Evolutionary conservation across 35 echinoderm and acorn worm species (phyloP).

Genomic region (Strongylocentrotus purpuratus): DNA sequence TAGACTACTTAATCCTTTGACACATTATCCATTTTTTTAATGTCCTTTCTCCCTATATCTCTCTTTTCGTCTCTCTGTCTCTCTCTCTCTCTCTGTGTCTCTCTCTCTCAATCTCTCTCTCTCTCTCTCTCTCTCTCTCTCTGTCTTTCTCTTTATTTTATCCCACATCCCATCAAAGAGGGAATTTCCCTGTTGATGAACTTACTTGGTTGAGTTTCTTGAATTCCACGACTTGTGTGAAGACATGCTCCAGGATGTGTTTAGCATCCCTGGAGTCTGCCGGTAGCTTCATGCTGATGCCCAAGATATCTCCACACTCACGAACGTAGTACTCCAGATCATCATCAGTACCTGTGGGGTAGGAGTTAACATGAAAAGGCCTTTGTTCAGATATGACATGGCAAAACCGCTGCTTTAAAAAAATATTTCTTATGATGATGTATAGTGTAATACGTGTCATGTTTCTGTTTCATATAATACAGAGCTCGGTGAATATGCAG

Average conservation of each 20-base stretch:
- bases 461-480: no score
- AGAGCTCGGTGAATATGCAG: no score
- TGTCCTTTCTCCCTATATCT: no score
- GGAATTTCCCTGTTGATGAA: background rate
- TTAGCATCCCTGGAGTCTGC: constrained; percentile 90
- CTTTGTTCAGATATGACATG: background rate
- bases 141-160: no score
- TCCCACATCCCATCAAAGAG: background rate
- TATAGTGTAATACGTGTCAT: no score
- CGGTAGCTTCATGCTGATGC: constrained; percentile 83
- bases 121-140: no score
- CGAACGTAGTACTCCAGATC: constrained; percentile 96
- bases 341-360: constrained; percentile 77
- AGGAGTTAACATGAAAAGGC: background rate
- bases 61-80: no score
- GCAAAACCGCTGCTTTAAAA: background rate
- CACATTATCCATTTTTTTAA: no score
- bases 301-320: constrained; percentile 95
- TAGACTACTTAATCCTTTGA: no score
- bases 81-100: no score
- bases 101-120: no score
- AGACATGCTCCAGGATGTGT: constrained; percentile 94
- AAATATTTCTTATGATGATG: no score
- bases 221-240: constrained; percentile 96
- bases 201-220: constrained; percentile 97